Percentiles rank a stretch among this genome's conserved stretches.
These are phyloP conservation scores for Hemichromis elongatus DNA, from an alignment of 2,113 vertebrate genomes.

Conservation along the genomic window DNA sequence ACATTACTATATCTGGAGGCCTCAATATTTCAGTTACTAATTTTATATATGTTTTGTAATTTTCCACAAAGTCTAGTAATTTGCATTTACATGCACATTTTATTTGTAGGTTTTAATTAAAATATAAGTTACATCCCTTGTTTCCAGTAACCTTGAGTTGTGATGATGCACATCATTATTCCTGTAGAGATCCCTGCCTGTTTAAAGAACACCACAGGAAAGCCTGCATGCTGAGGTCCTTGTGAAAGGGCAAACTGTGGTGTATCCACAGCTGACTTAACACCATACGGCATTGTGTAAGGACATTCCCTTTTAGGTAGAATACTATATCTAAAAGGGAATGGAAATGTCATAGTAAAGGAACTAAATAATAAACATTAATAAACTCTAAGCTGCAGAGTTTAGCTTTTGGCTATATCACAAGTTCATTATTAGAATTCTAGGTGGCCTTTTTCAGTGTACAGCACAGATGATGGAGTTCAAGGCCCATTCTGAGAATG, in stretches of 20 bases:
- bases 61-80: background rate
- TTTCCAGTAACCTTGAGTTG: background rate
- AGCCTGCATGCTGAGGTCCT: background rate
- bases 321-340: too few species aligned
- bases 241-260: slow-evolving; percentile 4
- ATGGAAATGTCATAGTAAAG: background rate
- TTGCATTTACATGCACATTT: background rate
- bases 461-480: background rate
- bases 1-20: background rate
- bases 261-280: background rate
- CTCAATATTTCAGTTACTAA: background rate
- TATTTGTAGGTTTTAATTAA: background rate
- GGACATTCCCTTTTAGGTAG: background rate
- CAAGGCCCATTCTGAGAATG: background rate
- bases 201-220: background rate
- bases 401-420: background rate
- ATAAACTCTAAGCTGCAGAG: background rate
- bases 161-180: background rate
- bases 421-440: background rate
- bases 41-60: background rate
- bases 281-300: background rate
- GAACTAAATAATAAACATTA: background rate
- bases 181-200: background rate
- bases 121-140: background rate
- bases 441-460: background rate